Conservation (phyloP, 2,797 vertebrate genomes). For the Macropodus opercularis region DNA sequence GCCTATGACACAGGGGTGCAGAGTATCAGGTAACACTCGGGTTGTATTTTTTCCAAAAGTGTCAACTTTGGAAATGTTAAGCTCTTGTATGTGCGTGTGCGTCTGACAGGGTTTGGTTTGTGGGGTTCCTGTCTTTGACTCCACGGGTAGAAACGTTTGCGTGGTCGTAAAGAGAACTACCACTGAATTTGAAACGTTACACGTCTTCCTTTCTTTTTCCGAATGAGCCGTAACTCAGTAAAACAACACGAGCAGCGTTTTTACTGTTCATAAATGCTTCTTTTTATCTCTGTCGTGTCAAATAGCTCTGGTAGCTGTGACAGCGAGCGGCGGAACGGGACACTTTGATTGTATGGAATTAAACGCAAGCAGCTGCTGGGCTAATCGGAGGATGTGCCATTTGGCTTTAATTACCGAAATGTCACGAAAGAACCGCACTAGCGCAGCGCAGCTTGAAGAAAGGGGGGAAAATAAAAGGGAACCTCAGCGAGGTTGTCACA, state of each 20-base stretch:
- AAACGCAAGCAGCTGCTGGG: conserved; percentile 67
- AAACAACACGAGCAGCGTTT: conserved; percentile 54
- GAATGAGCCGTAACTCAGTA: conserved; percentile 24
- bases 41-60: conserved; percentile 63
- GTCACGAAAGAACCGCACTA: conserved; percentile 64
- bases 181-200: conserved; percentile 32
- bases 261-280: conserved; percentile 53
- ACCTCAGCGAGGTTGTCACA: conserved; percentile 44
- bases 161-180: conserved; percentile 12
- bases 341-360: conserved; percentile 74
- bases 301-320: conserved; percentile 72
- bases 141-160: too few relatives aligned
- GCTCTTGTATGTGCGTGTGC: conserved; percentile 48
- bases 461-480: conserved; percentile 47
- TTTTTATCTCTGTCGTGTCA: conserved; percentile 72
- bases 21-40: conserved; percentile 75
- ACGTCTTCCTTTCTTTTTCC: conserved; percentile 18
- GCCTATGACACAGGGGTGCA: conserved; percentile 74
- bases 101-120: conserved; percentile 57
- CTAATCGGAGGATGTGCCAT: conserved; percentile 64
- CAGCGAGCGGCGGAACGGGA: conserved; percentile 62
- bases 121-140: conserved; percentile 43
- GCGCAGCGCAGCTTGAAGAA: conserved; percentile 49
- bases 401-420: conserved; percentile 78
- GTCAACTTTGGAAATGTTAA: conserved; percentile 71